Base-by-base conservation (phyloP, 2,797 vertebrate species). In the Myotis planiceps region DNA sequence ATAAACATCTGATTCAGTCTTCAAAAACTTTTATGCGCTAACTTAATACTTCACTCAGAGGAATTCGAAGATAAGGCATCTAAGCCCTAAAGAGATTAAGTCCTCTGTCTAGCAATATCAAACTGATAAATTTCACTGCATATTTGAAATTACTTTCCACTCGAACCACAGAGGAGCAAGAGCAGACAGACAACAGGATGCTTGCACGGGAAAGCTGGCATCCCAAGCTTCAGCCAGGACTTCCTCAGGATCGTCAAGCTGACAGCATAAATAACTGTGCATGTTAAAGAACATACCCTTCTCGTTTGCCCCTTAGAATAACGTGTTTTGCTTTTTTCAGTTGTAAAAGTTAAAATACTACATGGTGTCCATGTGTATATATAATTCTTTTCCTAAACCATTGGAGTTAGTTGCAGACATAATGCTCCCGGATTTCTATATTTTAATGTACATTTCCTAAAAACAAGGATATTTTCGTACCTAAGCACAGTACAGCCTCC, bases 1-100 rank as follows among this genome's bases (percentile, higher is more conserved):
- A 74, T 66, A 94, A 84, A 96, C 60, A 90, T 79, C 18, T 68
- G 69, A 90, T 63, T 90, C 47, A 51, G 37, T 78, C 88, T 81
- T 78, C 27, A 65, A 92, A 96, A 63, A 93, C 51, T 75, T 91
- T 37, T 65, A 19, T 7, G 13, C 15, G n/a, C 37, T 58, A 47
- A 51, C 45, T 39, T 79, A 65, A 47, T 71, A 84, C n/a, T 68
- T 80, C 79, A 13, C 34, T 39, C n/a, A 15, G 9, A 90, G 65
- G 93, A 94, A 97, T 92, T 2, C 88, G 55, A 84, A 90, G 76
- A 93, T 79, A 83, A 82, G 72, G 23, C 32, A 32, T 88, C 53
- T 93, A 37, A 78, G 9, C 25, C 37, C n/a, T 45, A n/a, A 89
- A 80, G 9, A 95, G 69, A 88, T 79, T 47, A 79, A 32, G 68